A percentile compares a stretch with the other conserved stretches of the same genome.
Evolutionary conservation across 2,113 vertebrate species (phyloP).

Genomic region (Oryzias curvinotus): DNA sequence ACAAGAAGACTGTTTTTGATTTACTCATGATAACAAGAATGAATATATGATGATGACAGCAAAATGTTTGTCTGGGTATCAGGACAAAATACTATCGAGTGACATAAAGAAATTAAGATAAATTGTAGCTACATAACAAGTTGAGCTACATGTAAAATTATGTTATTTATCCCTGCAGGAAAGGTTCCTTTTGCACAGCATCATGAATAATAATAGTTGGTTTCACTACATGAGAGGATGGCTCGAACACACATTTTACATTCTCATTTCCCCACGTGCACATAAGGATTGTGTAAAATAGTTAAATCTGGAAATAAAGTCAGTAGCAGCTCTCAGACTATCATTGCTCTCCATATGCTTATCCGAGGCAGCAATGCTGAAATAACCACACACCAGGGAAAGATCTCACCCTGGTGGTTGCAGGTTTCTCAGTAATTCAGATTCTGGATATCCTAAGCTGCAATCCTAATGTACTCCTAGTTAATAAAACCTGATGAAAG

Average conservation of each 20-base stretch:
- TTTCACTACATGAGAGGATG: background rate
- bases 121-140: too few species aligned
- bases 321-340: background rate
- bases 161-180: too few species aligned
- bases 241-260: background rate
- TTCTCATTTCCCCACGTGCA: background rate
- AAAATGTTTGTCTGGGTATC: background rate
- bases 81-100: background rate
- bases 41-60: slow-evolving; percentile 11
- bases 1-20: slow-evolving; percentile 3
- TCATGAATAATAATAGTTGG: too few species aligned
- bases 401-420: too few species aligned
- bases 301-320: background rate
- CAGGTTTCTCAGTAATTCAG: too few species aligned
- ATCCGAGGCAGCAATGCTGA: background rate
- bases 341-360: background rate
- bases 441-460: too few species aligned
- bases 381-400: too few species aligned
- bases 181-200: background rate
- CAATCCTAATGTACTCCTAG: background rate
- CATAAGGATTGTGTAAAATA: background rate
- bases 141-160: too few species aligned
- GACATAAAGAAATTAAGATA: too few species aligned
- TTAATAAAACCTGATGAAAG: background rate
- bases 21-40: background rate